A percentile compares a stretch with the other conserved stretches of the same genome.
These are phyloP conservation scores for Porphyrio hochstetteri DNA, from an alignment of 2,113 vertebrate genomes.

Conservation along the genomic window DNA sequence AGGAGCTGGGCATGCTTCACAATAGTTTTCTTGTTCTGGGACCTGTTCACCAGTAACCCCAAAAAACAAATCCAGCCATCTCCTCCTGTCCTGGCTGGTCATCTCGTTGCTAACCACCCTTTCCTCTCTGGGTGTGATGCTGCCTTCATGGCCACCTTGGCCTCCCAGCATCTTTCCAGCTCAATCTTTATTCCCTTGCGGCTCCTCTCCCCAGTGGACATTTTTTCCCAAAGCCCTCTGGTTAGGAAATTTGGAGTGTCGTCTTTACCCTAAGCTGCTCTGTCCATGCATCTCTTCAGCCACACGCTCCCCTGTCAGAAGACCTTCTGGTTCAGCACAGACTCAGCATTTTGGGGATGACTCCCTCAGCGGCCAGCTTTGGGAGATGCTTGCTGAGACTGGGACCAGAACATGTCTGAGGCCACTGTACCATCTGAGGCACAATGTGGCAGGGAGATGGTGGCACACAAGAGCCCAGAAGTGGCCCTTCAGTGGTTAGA, in stretches of 20 bases:
- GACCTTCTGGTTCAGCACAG: conserved; percentile 19
- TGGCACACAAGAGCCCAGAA: background rate
- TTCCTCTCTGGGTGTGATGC: background rate
- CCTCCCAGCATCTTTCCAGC: background rate
- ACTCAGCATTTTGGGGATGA: conserved; percentile 57
- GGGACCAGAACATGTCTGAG: background rate
- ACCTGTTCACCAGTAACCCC: background rate
- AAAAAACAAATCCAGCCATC: background rate
- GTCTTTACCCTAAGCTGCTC: background rate
- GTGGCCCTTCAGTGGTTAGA: conserved; percentile 60
- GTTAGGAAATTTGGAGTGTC: background rate
- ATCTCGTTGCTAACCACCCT: background rate
- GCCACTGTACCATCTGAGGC: background rate
- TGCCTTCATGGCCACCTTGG: background rate
- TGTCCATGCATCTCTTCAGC: background rate
- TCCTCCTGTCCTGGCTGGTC: background rate
- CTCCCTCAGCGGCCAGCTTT: conserved; percentile 30
- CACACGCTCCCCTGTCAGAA: background rate
- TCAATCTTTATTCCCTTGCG: background rate
- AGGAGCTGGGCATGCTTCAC: rapidly evolving
- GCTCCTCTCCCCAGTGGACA: background rate
- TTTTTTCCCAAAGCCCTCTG: background rate
- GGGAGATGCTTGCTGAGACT: conserved; percentile 55
- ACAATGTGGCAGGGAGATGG: background rate
- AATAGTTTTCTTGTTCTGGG: background rate